These are phyloP conservation scores for Pseudorasbora parva DNA, from an alignment of 2,113 vertebrate species.

Conservation along the genomic window DNA sequence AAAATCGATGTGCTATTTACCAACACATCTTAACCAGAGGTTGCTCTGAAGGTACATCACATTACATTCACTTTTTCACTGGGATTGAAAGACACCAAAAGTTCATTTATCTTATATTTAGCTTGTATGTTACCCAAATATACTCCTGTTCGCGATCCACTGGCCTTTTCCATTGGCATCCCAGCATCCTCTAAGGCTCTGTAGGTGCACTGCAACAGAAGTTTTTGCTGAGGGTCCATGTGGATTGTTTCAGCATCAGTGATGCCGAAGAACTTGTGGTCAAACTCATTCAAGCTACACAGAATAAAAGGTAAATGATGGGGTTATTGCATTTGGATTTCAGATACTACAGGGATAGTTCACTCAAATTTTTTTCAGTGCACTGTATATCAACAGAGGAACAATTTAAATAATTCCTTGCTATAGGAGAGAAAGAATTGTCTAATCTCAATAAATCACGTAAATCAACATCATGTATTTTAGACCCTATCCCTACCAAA, in stretches of 20 bases:
- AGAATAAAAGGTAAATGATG: background rate
- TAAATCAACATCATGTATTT: too few species aligned
- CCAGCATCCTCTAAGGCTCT: conserved; percentile 83
- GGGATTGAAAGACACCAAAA: too few species aligned
- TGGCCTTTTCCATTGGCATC: conserved; percentile 80
- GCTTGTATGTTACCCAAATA: conserved; percentile 74
- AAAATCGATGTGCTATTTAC: too few species aligned
- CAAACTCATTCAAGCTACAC: conserved; percentile 81
- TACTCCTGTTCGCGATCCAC: conserved; percentile 81
- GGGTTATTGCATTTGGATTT: background rate
- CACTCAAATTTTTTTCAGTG: too few species aligned
- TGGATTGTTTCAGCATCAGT: conserved; percentile 76
- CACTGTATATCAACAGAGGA: too few species aligned
- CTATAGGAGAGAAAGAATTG: too few species aligned
- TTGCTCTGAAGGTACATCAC: too few species aligned
- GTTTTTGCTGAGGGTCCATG: conserved; percentile 84
- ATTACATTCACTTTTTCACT: too few species aligned
- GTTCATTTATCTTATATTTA: background rate
- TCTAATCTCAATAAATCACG: too few species aligned
- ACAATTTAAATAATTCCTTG: too few species aligned
- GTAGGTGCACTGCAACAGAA: conserved; percentile 82
- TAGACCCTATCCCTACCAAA: too few species aligned
- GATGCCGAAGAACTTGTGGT: conserved; percentile 83
- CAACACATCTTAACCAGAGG: too few species aligned
- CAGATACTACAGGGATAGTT: background rate